These are phyloP conservation scores for Syncerus caffer DNA, from an alignment of 2,797 vertebrate genomes.

Conservation along the genomic window DNA sequence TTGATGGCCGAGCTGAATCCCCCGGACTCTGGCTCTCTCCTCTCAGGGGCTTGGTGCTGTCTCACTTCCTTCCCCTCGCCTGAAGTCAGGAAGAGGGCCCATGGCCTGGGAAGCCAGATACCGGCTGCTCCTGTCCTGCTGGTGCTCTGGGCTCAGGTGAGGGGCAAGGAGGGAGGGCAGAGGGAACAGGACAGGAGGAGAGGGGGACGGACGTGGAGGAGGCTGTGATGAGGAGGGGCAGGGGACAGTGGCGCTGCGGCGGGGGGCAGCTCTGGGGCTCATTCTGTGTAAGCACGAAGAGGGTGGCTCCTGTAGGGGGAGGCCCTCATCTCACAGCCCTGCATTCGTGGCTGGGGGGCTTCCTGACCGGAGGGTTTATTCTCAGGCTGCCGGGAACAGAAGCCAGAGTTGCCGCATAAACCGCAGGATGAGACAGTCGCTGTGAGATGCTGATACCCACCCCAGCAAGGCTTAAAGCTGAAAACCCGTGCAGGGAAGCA, in stretches of 20 bases:
- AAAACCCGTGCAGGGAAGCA: neutral
- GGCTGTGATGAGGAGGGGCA: accelerated
- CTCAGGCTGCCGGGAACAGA: neutral
- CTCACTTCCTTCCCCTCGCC: accelerated
- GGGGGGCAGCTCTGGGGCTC: neutral
- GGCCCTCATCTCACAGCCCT: neutral
- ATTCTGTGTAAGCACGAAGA: neutral
- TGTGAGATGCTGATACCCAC: accelerated
- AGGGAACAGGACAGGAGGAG: neutral
- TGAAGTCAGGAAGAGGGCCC: neutral
- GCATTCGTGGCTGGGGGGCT: accelerated
- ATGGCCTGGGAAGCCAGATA: neutral
- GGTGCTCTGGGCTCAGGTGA: conserved; percentile 33
- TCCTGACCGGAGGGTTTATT: neutral
- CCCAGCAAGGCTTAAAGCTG: accelerated
- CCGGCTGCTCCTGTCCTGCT: neutral
- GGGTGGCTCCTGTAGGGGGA: neutral
- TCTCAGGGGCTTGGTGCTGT: neutral
- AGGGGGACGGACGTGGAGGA: accelerated
- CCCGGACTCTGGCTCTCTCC: neutral
- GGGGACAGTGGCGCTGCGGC: neutral
- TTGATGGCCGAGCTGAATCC: neutral
- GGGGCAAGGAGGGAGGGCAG: neutral
- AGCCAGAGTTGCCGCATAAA: accelerated
- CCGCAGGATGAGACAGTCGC: neutral